Percentiles rank a stretch among this genome's conserved stretches.
These are phyloP conservation scores for Drosophila setifemur DNA, from an alignment of 1,140 invertebrate species.

Conservation along the genomic window DNA sequence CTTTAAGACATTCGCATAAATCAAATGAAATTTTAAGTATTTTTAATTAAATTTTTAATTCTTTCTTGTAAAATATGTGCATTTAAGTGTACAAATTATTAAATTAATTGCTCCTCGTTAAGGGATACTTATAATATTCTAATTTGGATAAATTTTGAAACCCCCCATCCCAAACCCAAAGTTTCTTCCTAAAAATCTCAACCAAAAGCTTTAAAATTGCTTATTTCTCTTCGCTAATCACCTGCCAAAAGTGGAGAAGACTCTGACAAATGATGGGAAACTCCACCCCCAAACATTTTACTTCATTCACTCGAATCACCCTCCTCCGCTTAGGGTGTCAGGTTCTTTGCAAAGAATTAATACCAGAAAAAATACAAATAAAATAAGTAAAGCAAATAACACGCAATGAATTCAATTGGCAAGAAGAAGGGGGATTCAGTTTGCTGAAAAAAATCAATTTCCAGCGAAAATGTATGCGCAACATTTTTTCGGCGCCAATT, in stretches of 20 bases:
- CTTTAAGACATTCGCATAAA: neutral
- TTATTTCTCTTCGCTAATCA: constrained; percentile 61
- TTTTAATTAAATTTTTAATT: neutral
- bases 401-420: constrained; percentile 74
- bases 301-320: neutral
- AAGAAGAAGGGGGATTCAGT: neutral
- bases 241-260: constrained; percentile 65
- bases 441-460: constrained; percentile 65
- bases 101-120: no score
- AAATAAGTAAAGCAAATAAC: constrained; percentile 68
- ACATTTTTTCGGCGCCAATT: constrained; percentile 55
- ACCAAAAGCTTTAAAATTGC: constrained; percentile 36
- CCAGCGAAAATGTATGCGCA: constrained; percentile 39
- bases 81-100: no score
- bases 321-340: constrained; percentile 1
- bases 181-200: neutral
- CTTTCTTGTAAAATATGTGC: neutral
- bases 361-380: constrained; percentile 19
- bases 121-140: no score
- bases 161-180: neutral
- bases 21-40: neutral
- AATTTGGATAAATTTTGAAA: constrained; percentile 13
- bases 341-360: constrained; percentile 28
- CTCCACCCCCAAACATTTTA: neutral
- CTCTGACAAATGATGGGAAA: constrained; percentile 69